A percentile compares a stretch with the other conserved stretches of the same genome.
phyloP scores from a whole-genome alignment of 2,797 vertebrate genomes.

The Pseudopleuronectes americanus region DNA sequence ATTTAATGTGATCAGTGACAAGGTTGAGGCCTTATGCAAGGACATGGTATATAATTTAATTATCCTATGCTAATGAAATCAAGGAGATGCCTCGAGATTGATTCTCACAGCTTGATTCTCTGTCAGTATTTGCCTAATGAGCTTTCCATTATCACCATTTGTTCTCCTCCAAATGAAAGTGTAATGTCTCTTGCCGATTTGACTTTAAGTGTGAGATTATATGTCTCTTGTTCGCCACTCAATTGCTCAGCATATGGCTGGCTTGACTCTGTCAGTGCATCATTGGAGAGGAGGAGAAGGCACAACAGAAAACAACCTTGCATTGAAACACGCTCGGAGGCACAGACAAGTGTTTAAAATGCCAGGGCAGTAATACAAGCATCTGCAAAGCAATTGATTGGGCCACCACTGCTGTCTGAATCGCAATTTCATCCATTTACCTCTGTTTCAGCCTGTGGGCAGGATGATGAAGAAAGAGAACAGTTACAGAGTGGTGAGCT shows the following conservation, averaged over 20 bases:
- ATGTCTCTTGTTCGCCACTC: conserved; percentile 46
- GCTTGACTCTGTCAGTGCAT: conserved; percentile 57
- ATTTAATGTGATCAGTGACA: not conserved
- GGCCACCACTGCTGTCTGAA: conserved; percentile 54
- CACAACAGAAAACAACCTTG: conserved; percentile 19
- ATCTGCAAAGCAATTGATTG: conserved; percentile 65
- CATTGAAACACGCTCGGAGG: conserved; percentile 31
- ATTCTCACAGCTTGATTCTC: conserved; percentile 18
- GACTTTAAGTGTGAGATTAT: conserved; percentile 47
- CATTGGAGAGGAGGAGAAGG: conserved; percentile 46
- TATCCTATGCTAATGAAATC: conserved; percentile 8
- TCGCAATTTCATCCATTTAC: conserved; percentile 59
- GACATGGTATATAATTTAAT: conserved; percentile 8
- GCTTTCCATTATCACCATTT: conserved; percentile 51
- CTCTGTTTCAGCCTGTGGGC: conserved; percentile 41
- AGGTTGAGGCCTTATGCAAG: conserved; percentile 5
- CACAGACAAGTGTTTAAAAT: conserved; percentile 61
- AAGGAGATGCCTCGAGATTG: conserved; percentile 2
- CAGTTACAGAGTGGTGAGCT: conserved; percentile 39
- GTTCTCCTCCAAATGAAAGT: conserved; percentile 36
- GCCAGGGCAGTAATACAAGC: conserved; percentile 41
- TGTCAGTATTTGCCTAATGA: conserved; percentile 56
- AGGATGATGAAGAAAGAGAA: conserved; percentile 47
- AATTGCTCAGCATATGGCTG: conserved; percentile 61
- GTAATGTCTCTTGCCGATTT: conserved; percentile 33